These are phyloP conservation scores for Salmo trutta DNA, from an alignment of 2,797 vertebrate species.

Conservation along the genomic window DNA sequence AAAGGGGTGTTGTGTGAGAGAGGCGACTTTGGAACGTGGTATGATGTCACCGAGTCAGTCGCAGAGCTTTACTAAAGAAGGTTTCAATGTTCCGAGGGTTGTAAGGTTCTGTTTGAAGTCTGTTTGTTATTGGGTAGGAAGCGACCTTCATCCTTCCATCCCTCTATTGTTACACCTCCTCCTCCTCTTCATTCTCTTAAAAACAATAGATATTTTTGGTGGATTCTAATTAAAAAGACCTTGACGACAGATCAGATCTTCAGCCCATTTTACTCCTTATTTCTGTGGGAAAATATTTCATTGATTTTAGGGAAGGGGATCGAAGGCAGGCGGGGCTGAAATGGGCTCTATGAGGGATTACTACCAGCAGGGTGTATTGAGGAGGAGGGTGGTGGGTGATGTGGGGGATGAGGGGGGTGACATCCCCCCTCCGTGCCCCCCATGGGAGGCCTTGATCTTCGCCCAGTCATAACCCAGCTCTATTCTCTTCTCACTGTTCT, in stretches of 20 bases:
- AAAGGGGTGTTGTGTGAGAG: slow-evolving; percentile 37
- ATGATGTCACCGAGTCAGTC: slow-evolving; percentile 40
- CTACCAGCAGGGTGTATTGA: slow-evolving; percentile 69
- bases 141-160: slow-evolving; percentile 63
- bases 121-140: slow-evolving; percentile 43
- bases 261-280: slow-evolving; percentile 69
- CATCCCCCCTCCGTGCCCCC: slow-evolving; percentile 37
- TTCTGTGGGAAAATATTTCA: slow-evolving; percentile 83
- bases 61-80: slow-evolving; percentile 41
- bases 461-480: slow-evolving; percentile 13
- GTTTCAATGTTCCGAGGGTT: slow-evolving; percentile 38
- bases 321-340: slow-evolving; percentile 66
- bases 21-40: slow-evolving; percentile 34
- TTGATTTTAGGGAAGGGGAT: slow-evolving; percentile 70
- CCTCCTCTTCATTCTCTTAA: slow-evolving; percentile 4
- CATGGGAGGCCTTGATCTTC: slow-evolving; percentile 37
- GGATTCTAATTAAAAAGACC: slow-evolving; percentile 75
- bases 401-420: slow-evolving; percentile 15
- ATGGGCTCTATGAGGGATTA: slow-evolving; percentile 76
- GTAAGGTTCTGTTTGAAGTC: slow-evolving; percentile 55
- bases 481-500: slow-evolving; percentile 18
- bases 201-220: slow-evolving; percentile 61
- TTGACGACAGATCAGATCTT: slow-evolving; percentile 59
- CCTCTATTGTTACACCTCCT: slow-evolving; percentile 13
- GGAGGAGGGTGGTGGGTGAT: slow-evolving; percentile 16